These are phyloP conservation scores for Carollia perspicillata DNA, from an alignment of 2,113 vertebrate genomes.

Conservation along the genomic window DNA sequence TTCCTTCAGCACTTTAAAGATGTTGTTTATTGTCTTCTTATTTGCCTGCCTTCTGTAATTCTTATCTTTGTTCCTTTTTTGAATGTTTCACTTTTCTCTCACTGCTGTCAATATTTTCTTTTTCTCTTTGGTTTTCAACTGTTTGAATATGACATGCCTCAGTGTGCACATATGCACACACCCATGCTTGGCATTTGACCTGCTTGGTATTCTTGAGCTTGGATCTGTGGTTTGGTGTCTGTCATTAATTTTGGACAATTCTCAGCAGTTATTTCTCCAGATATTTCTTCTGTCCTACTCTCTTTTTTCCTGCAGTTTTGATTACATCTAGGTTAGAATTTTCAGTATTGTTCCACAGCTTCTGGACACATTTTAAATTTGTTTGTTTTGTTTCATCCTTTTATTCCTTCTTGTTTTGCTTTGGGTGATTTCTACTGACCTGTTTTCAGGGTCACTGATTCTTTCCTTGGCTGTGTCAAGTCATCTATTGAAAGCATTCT, in stretches of 20 bases:
- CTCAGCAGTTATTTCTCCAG: background rate
- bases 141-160: background rate
- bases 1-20: background rate
- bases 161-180: background rate
- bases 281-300: background rate
- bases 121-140: background rate
- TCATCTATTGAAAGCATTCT: background rate
- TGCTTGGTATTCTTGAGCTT: background rate
- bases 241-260: constrained; percentile 26
- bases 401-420: background rate
- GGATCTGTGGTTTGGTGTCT: constrained; percentile 24
- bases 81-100: background rate
- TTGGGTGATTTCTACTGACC: background rate
- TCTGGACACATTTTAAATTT: background rate
- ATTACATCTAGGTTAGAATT: background rate
- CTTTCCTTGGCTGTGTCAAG: background rate
- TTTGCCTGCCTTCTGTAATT: background rate
- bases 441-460: background rate
- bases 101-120: background rate
- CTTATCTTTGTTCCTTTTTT: background rate
- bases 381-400: background rate
- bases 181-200: background rate
- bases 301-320: background rate
- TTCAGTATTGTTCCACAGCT: background rate
- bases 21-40: background rate